These are phyloP conservation scores for Ormyrus thymus DNA, from an alignment of 2,888 invertebrate genomes.

Conservation along the genomic window DNA sequence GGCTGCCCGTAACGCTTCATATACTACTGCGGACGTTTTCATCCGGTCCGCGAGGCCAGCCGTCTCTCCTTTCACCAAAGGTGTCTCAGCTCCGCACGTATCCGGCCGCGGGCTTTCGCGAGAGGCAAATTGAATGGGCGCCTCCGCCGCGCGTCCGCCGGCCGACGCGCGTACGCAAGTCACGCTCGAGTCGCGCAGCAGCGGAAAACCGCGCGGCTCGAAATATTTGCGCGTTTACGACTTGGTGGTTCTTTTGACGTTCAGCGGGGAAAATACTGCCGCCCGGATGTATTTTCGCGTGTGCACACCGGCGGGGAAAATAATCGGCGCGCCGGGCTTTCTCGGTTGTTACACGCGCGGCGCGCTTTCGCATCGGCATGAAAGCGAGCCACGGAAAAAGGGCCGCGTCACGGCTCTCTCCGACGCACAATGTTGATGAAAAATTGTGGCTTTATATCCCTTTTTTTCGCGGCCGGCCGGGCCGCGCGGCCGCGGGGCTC, in stretches of 20 bases:
- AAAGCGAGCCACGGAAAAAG: too few relatives aligned
- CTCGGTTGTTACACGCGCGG: too few relatives aligned
- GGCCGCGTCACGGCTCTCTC: not conserved
- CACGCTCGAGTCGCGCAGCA: constrained; percentile 4
- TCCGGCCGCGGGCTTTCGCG: not conserved
- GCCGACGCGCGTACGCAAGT: constrained; percentile 2
- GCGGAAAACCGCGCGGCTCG: not conserved
- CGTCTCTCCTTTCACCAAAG: not conserved
- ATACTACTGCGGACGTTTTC: constrained; percentile 14
- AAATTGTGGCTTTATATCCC: not conserved
- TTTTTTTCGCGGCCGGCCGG: too few relatives aligned
- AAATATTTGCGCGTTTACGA: constrained; percentile 2
- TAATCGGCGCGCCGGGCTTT: too few relatives aligned
- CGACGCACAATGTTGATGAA: constrained; percentile 12
- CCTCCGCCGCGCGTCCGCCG: not conserved
- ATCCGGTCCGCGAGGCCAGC: constrained; percentile 4
- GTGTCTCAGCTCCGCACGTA: constrained; percentile 2
- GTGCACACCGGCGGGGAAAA: too few relatives aligned
- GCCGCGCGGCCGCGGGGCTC: not conserved
- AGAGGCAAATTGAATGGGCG: constrained; percentile 48
- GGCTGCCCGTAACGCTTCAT: too few relatives aligned
- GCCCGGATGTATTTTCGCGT: too few relatives aligned
- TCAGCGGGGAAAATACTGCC: too few relatives aligned
- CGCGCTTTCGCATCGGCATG: too few relatives aligned
- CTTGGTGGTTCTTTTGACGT: too few relatives aligned